Base-by-base conservation (phyloP, 2,888 invertebrate species). In the Dasypogon diadema region DNA sequence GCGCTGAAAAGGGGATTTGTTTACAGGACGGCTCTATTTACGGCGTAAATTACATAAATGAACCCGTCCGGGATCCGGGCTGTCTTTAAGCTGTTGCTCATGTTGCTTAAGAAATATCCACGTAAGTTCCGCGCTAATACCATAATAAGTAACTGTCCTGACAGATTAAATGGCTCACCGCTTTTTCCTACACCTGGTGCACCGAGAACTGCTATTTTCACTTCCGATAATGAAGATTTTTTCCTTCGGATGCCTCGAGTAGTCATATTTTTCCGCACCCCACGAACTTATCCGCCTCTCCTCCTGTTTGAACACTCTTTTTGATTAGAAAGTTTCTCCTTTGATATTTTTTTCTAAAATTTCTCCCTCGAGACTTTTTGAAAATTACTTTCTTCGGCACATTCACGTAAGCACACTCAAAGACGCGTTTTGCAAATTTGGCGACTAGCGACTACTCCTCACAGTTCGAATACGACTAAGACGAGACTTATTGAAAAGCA, bases 181-280 rank as follows among this genome's bases (percentile, higher is more conserved):
- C 95, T 96, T 88, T 97, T 97, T 78, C 96, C 96, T 79, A 97
- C 96, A 79, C 93, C 92, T 14, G 95, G 93, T 75, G 94, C 94
- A 75, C 97, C 97, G 80, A 96, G 89, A 80, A 97, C 94, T 51
- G 94, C 95, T 81, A 97, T 92, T 89, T 96, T 96, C 80, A 96
- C 93, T 88, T 96, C 96, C 77, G 93, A 92, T 79, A 96, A 88
- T 81, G 94, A 93, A 55, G 95, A 95, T 87, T 96, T 96, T 88
- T 96, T 96, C 82, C 95, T 90, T 81, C 95, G 89, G 80, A 96
- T 94, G 60, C 93, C 94, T 82, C 94, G 91, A 80, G 93, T 91
- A 81, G 93, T 90, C 92, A 92, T 92, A 81, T 72, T 76, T 54
- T 42, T 22, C 24, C 48, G 22, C 30, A 18, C 46, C 58, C 42